Evolutionary conservation across 2,797 vertebrate genomes (phyloP).

Genomic region (Setipinna tenuifilis): DNA sequence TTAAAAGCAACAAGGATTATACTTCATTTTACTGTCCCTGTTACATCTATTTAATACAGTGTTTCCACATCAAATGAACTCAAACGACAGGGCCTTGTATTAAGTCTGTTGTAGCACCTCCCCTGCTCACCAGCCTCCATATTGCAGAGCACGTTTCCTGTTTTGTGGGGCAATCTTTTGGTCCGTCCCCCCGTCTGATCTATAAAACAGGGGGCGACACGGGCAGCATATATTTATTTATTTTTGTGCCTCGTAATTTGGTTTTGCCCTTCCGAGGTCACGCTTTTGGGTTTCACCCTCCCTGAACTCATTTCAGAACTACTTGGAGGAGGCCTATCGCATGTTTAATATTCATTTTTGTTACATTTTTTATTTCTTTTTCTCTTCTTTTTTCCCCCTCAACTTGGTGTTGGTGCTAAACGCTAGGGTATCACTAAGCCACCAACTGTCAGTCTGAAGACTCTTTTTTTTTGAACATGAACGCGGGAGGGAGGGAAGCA

Average conservation of each 20-base stretch:
- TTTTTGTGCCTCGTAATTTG: background rate
- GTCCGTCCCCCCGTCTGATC: background rate
- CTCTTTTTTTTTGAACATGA: slow-evolving; percentile 55
- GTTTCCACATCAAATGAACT: too few relatives aligned
- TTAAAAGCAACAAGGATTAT: too few relatives aligned
- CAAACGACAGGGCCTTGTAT: too few relatives aligned
- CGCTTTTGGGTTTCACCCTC: background rate
- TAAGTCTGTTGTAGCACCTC: background rate
- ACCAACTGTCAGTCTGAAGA: slow-evolving; percentile 38
- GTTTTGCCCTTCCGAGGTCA: background rate
- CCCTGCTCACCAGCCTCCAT: background rate
- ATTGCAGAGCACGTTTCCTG: background rate
- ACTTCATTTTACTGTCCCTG: too few relatives aligned
- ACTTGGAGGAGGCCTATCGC: slow-evolving; percentile 39
- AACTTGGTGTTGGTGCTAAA: too few relatives aligned
- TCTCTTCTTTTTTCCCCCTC: too few relatives aligned
- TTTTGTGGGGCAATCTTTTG: background rate
- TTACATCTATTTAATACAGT: too few relatives aligned
- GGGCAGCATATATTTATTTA: background rate
- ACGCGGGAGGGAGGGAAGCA: slow-evolving; percentile 39
- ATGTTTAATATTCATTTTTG: slow-evolving; percentile 57
- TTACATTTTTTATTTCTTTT: slow-evolving; percentile 38
- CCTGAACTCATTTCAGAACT: slow-evolving; percentile 48
- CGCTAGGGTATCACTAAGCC: too few relatives aligned
- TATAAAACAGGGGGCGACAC: background rate